Conservation (phyloP, 1,140 invertebrate species). For the Heliconius melpomene region DNA sequence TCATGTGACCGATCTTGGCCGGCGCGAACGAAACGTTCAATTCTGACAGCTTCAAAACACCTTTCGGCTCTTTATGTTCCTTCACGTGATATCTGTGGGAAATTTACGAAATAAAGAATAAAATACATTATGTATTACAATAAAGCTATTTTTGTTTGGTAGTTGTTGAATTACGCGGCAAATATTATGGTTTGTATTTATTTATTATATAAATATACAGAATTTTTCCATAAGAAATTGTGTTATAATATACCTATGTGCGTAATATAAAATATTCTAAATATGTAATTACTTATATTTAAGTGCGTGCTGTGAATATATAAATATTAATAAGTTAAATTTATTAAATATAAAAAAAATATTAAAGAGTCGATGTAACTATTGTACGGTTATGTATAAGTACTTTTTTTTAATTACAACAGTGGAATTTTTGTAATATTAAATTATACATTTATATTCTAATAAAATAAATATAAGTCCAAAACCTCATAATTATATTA, state of each 20-base stretch:
- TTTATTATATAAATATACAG: background rate
- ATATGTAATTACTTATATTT: background rate
- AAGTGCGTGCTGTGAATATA: constrained; percentile 9
- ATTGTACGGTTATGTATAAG: too few species aligned
- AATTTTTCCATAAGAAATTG: too few species aligned
- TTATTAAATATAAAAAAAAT: background rate
- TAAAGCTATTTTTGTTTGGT: background rate
- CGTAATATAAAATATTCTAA: background rate
- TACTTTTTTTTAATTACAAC: background rate
- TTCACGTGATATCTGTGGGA: constrained; percentile 88
- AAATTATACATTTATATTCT: background rate
- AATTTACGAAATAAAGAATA: background rate
- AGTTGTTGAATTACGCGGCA: background rate
- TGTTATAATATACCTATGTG: background rate
- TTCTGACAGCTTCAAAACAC: constrained; percentile 89
- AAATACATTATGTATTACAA: background rate
- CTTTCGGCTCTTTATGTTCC: constrained; percentile 92
- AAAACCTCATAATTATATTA: background rate
- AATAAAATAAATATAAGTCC: background rate
- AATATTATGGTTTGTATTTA: background rate
- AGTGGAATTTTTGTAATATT: background rate
- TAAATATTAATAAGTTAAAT: background rate
- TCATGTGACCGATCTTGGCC: constrained; percentile 89
- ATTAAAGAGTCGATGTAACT: background rate
- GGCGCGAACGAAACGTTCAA: constrained; percentile 93